A percentile compares a stretch with the other conserved stretches of the same genome.
Conservation (phyloP, 1,140 invertebrate genomes). For the Ruditapes philippinarum region DNA sequence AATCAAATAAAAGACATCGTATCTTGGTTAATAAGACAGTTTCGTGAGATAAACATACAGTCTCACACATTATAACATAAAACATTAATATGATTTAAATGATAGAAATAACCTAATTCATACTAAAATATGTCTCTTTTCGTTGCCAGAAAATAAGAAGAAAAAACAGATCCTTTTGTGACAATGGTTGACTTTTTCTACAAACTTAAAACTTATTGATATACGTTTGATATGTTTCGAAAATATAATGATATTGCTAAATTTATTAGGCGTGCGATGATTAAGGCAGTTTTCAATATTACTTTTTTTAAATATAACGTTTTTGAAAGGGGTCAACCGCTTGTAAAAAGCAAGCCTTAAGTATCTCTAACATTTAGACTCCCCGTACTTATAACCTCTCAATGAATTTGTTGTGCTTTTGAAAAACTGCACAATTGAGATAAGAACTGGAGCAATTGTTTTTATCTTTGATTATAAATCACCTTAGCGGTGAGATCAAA, state of each 20-base stretch:
- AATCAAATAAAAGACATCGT: conserved; percentile 30
- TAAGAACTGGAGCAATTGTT: conserved; percentile 39
- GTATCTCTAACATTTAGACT: conserved; percentile 21
- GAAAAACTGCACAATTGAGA: conserved; percentile 47
- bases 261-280: no score
- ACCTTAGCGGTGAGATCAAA: conserved; percentile 50
- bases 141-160: no score
- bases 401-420: conserved; percentile 37
- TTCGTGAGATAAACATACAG: conserved; percentile 1
- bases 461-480: conserved; percentile 61
- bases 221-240: no score
- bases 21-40: background rate
- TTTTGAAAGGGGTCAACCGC: conserved; percentile 34
- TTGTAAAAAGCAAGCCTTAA: conserved; percentile 29
- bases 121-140: no score
- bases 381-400: background rate
- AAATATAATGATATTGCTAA: no score
- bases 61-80: background rate
- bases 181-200: no score
- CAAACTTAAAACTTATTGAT: no score
- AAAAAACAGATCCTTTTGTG: no score
- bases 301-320: conserved; percentile 22
- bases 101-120: no score
- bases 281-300: no score
- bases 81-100: background rate